Conservation (phyloP, 2,113 vertebrate genomes). For the Elachura formosa region DNA sequence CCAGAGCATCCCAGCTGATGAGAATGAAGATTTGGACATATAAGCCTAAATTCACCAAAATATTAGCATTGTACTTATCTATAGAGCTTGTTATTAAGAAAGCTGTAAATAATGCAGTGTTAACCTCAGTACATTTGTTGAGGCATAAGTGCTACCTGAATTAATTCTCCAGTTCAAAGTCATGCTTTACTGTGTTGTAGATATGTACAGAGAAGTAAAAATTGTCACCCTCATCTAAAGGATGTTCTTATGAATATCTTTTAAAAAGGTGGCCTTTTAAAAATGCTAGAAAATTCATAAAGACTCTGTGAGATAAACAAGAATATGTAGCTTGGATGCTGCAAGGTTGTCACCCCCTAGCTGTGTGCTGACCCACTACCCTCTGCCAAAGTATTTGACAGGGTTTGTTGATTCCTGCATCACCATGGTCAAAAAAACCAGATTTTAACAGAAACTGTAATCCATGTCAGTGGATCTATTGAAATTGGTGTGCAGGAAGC, state of each 20-base stretch:
- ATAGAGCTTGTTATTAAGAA: neutral
- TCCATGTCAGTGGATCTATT: neutral
- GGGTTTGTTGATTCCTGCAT: neutral
- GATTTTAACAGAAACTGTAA: neutral
- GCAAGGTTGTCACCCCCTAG: neutral
- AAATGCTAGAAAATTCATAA: neutral
- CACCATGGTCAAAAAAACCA: rapidly evolving
- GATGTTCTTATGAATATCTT: neutral
- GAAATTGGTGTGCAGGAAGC: neutral
- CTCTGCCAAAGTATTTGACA: neutral
- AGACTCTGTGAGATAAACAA: neutral
- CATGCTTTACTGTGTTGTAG: neutral
- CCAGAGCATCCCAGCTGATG: neutral
- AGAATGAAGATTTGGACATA: neutral
- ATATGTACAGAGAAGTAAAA: neutral
- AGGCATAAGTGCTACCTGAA: neutral
- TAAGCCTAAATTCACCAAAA: neutral
- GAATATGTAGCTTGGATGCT: neutral
- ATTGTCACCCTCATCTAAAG: neutral
- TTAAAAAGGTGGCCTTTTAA: neutral
- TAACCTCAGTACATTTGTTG: neutral
- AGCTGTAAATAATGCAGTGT: neutral
- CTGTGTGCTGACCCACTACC: neutral
- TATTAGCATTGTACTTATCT: neutral
- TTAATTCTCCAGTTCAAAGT: neutral